A percentile compares a stretch with the other conserved stretches of the same genome.
phyloP scores from a whole-genome alignment of 2,888 invertebrate species.

The Trachelus tabidus region DNA sequence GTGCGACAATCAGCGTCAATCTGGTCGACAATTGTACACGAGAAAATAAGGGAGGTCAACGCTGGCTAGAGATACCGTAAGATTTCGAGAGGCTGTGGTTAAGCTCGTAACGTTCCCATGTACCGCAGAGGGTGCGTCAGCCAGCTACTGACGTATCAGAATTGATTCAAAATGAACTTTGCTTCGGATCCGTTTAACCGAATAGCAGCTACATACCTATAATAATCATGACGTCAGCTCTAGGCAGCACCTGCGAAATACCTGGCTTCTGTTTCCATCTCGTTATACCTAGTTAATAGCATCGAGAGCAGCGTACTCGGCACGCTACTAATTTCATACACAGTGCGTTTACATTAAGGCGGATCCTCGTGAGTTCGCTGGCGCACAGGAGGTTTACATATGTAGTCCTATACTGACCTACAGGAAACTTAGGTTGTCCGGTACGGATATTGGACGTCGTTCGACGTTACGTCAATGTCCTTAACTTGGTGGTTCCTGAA shows the following conservation, averaged over 20 bases:
- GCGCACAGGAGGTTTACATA: not conserved
- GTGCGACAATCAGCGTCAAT: not conserved
- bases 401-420: not conserved
- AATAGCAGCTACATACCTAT: not conserved
- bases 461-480: not conserved
- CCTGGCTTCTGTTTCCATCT: conserved; percentile 5
- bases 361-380: not conserved
- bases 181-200: conserved; percentile 8
- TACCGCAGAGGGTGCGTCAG: not conserved
- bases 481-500: not conserved
- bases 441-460: not conserved
- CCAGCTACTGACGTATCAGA: conserved; percentile 8
- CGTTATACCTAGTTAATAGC: conserved; percentile 1
- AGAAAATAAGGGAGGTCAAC: not conserved
- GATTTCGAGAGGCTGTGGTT: not conserved
- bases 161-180: conserved; percentile 42
- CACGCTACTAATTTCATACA: not conserved
- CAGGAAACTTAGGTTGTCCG: not conserved
- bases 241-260: not conserved
- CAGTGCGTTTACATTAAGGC: not conserved
- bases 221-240: not conserved
- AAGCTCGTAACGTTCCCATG: not conserved
- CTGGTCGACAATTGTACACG: no score
- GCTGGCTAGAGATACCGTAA: not conserved
- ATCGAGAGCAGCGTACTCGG: not conserved